Evolutionary conservation across 2,113 vertebrate genomes (phyloP).

Genomic region (Hippocampus zosterae): DNA sequence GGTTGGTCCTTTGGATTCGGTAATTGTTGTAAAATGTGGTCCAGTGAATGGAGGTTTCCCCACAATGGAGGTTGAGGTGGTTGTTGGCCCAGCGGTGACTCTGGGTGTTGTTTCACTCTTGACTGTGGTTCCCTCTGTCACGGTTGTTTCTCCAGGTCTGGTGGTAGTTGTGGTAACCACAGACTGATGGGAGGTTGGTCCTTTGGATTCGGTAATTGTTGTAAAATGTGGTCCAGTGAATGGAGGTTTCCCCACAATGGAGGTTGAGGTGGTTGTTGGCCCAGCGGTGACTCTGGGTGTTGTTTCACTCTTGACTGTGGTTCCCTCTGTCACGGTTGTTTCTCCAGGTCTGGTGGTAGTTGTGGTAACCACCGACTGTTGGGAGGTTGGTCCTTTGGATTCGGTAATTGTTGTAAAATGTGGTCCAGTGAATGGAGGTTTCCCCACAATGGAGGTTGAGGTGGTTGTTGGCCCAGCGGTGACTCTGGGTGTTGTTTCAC

Average conservation of each 20-base stretch:
- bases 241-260: not conserved
- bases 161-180: conserved; percentile 1
- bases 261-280: not conserved
- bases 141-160: not conserved
- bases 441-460: not conserved
- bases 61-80: not conserved
- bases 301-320: not conserved
- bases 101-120: not conserved
- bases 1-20: not conserved
- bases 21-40: not conserved
- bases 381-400: not conserved
- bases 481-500: not conserved
- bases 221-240: not conserved
- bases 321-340: not conserved
- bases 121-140: not conserved
- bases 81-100: too few species aligned
- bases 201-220: too few species aligned
- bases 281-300: too few species aligned
- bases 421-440: conserved; percentile 6
- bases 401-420: too few species aligned
- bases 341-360: not conserved
- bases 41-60: not conserved
- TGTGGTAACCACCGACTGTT: not conserved
- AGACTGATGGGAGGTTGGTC: not conserved
- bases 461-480: too few species aligned